Evolutionary conservation across 1,140 invertebrate genomes (phyloP).

Genomic region (Brachionus koreanus): DNA sequence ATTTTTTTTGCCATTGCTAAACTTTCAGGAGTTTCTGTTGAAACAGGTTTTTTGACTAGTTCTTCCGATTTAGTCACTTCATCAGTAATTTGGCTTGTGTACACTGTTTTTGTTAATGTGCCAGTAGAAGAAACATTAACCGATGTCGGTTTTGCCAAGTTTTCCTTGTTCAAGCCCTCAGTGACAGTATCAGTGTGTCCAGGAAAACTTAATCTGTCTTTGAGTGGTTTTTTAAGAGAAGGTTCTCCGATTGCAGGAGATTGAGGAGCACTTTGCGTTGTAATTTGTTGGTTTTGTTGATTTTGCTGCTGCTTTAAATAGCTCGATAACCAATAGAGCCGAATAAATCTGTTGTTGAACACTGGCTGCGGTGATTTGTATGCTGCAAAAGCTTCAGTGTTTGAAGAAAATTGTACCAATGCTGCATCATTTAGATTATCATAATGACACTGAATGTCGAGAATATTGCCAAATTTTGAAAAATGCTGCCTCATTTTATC

Average conservation of each 20-base stretch:
- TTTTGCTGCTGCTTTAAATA: constrained; percentile 8
- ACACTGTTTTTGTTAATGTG: constrained; percentile 14
- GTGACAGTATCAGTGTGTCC: not conserved
- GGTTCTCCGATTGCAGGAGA: constrained; percentile 3
- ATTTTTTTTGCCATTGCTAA: constrained; percentile 23
- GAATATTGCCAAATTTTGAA: constrained; percentile 35
- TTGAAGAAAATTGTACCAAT: constrained; percentile 12
- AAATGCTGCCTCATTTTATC: constrained; percentile 34
- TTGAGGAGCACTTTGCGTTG: not conserved
- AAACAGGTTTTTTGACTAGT: not conserved
- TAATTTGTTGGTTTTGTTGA: not conserved
- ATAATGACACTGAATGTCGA: constrained; percentile 31
- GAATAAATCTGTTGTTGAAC: constrained; percentile 35
- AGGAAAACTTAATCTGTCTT: constrained; percentile 4
- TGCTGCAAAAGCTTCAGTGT: constrained; percentile 27
- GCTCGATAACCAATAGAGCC: constrained; percentile 12
- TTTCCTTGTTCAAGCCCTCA: constrained; percentile 19
- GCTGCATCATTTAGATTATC: constrained; percentile 28
- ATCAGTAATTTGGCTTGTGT: not conserved
- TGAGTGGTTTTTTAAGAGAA: not conserved
- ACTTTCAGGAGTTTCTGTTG: not conserved
- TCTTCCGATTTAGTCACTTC: not conserved
- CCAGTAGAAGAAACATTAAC: not conserved
- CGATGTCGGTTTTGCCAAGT: not conserved
- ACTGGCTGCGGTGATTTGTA: constrained; percentile 40